Base-by-base conservation (phyloP, 1,140 invertebrate genomes). In the Drosophila serrata region DNA sequence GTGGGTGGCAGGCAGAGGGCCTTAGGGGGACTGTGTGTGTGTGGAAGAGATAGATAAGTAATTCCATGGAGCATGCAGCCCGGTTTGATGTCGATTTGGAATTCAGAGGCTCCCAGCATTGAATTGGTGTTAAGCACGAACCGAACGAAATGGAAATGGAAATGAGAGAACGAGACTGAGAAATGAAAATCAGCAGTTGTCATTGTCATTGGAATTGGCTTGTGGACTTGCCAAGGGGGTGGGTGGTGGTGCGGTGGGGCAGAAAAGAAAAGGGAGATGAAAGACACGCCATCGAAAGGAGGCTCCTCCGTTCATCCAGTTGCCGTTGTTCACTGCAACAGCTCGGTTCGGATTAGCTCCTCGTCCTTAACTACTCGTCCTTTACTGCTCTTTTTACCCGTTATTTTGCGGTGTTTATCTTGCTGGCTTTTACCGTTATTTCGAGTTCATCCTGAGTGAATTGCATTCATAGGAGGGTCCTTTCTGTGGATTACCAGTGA, bases 71-170 rank as follows among this genome's bases (percentile, higher is more conserved):
- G 77, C 76, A 67, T 64, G 48, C 64, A 65, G 74, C 58, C 60
- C 42, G 67, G 79, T 70, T 65, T 61, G 84, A 74, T 86, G 82
- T 86, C 78, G 81, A 82, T 75, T 75, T 17, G 65, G 63, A 72
- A 43, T 53, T 69, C 61, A 40, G 62, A 67, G 65, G 65, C 60
- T 79, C 68, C 77, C 69, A 75, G 81, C 75, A 84, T 87, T 82
- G 84, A 87, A 87, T 90, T 90, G 85, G 85, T 90, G 86, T 90
- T 90, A 85, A 90, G 85, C 85, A 90, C 85, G 85, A 90, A 90
- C 78, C 56, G 69, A 86, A 82, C 60, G 78, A 73, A 82, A 80
- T 86, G 75, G 46, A 75, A 74, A 81, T 80, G 79, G 46, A 80
- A 81, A 84, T 76, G 72, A 75, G 75, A 61, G 68, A 72, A 70